Evolutionary conservation across 2,797 vertebrate genomes (phyloP).

Genomic region (Discoglossus pictus): DNA sequence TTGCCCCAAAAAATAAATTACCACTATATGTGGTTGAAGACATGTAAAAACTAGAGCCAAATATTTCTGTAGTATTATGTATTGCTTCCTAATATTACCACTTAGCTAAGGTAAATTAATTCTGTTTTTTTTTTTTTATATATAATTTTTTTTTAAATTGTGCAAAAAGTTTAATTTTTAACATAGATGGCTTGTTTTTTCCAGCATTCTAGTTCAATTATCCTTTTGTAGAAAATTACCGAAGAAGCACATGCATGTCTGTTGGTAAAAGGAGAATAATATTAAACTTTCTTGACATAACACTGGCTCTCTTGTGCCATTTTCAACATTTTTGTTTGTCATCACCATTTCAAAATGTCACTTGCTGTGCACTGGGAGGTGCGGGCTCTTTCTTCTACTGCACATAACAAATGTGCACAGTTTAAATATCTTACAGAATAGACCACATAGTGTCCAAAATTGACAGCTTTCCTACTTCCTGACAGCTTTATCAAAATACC

Average conservation of each 20-base stretch:
- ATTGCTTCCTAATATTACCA: no score
- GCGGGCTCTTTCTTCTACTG: constrained; percentile 6
- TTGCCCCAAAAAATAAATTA: no score
- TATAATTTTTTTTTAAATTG: no score
- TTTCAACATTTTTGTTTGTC: constrained; percentile 40
- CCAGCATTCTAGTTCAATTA: constrained; percentile 15
- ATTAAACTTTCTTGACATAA: constrained; percentile 26
- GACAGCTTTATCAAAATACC: not conserved
- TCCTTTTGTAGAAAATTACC: constrained; percentile 27
- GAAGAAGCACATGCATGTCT: constrained; percentile 7
- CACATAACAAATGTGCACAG: constrained; percentile 19
- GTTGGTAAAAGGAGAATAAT: constrained; percentile 22
- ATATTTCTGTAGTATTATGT: no score
- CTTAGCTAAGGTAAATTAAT: no score
- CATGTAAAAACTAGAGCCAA: not conserved
- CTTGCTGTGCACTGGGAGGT: constrained; percentile 26
- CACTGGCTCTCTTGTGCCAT: constrained; percentile 10
- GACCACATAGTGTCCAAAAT: constrained; percentile 9
- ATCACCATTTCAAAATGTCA: constrained; percentile 35
- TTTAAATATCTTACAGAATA: constrained; percentile 23
- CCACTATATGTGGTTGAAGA: not conserved
- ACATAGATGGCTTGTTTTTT: constrained; percentile 6
- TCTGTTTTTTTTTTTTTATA: no score
- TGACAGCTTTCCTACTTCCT: not conserved
- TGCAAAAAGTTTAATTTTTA: constrained; percentile 10